Conservation (phyloP, 2,113 vertebrate species). For the Ascaphus truei region DNA sequence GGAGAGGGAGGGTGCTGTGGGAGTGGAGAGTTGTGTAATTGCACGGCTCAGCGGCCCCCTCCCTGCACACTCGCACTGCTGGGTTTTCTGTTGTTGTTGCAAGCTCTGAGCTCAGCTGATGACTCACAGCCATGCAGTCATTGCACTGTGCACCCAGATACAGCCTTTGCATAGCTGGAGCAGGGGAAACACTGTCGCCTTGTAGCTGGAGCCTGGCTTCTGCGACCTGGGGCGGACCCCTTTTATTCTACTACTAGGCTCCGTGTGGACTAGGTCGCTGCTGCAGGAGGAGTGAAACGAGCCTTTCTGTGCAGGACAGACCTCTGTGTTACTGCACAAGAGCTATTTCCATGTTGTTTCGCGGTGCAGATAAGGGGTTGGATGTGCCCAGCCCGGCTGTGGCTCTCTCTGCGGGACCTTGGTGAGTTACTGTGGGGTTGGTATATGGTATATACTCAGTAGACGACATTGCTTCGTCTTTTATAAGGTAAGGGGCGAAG, state of each 20-base stretch:
- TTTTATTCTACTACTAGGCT: background rate
- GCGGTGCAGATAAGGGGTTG: background rate
- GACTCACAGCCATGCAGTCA: constrained; percentile 67
- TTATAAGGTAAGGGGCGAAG: background rate
- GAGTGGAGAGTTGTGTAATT: constrained; percentile 55
- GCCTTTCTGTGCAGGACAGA: background rate
- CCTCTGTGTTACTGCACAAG: background rate
- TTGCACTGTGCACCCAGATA: constrained; percentile 54
- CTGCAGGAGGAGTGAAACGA: background rate
- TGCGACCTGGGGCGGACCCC: background rate
- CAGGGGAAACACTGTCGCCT: background rate
- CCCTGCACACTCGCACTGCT: constrained; percentile 41
- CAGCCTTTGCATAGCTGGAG: constrained; percentile 3
- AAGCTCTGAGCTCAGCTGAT: constrained; percentile 65
- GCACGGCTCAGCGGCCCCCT: constrained; percentile 48
- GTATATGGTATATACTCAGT: no score
- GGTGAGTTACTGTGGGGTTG: constrained; percentile 6
- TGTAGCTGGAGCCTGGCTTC: background rate
- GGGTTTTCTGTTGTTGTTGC: constrained; percentile 38
- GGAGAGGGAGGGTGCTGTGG: constrained; percentile 14
- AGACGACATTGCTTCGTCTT: no score
- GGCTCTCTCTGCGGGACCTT: constrained; percentile 20
- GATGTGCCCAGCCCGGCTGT: background rate
- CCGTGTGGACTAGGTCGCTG: background rate
- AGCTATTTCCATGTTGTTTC: background rate